Evolutionary conservation across 2,797 vertebrate species (phyloP).

Genomic region (Sebastes itinus): DNA sequence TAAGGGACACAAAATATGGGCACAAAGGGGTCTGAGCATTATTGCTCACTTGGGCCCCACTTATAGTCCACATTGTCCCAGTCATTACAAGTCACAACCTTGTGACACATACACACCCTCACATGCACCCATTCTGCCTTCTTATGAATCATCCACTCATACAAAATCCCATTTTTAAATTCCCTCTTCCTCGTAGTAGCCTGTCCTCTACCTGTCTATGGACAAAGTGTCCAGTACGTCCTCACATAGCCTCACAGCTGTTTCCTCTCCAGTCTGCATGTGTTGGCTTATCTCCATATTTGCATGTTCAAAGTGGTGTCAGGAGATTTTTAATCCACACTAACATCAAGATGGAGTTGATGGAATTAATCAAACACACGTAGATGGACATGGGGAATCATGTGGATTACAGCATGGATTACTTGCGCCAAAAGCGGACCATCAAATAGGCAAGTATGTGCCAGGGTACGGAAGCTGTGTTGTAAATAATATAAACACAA

Average conservation of each 20-base stretch:
- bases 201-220: background rate
- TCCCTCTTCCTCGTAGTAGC: background rate
- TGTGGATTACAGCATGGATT: conserved; percentile 46
- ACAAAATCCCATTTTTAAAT: background rate
- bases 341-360: conserved; percentile 22
- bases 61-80: background rate
- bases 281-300: conserved; percentile 32
- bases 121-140: background rate
- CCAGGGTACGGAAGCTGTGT: background rate
- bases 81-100: conserved; percentile 3
- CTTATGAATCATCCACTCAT: conserved; percentile 6
- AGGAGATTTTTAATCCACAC: conserved; percentile 45
- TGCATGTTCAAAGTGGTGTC: conserved; percentile 33
- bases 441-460: background rate
- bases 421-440: conserved; percentile 12
- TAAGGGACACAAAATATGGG: background rate
- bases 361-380: conserved; percentile 40
- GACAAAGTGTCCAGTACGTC: background rate
- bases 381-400: conserved; percentile 45
- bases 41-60: background rate
- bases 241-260: conserved; percentile 1
- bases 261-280: background rate
- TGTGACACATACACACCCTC: background rate
- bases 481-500: background rate
- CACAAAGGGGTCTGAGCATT: background rate